Conservation (phyloP, 2,888 invertebrate genomes). For the Allophyes oxyacanthae region DNA sequence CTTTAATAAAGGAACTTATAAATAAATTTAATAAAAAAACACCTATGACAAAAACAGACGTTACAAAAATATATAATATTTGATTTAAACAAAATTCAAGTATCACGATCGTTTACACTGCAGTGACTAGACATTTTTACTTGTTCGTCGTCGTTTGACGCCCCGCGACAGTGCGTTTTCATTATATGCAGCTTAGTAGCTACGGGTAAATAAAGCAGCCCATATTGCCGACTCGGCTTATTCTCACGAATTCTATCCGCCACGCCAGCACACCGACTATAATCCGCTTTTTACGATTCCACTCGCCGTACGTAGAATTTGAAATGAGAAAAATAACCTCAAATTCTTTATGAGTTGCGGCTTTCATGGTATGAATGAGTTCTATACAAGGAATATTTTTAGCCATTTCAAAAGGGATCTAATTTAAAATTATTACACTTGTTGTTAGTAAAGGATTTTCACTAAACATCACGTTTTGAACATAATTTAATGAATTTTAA, state of each 20-base stretch:
- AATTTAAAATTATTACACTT: constrained; percentile 28
- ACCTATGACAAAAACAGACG: not conserved
- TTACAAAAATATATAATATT: not conserved
- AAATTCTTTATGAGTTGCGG: constrained; percentile 79
- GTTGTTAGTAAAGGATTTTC: too few relatives aligned
- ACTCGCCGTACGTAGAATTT: constrained; percentile 84
- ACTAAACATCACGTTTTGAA: too few relatives aligned
- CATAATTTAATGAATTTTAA: not conserved
- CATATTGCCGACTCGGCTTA: constrained; percentile 86
- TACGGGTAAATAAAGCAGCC: constrained; percentile 85
- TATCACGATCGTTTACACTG: constrained; percentile 66
- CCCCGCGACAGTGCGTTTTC: constrained; percentile 88
- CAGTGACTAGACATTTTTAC: constrained; percentile 72
- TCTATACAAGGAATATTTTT: constrained; percentile 60
- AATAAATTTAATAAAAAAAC: too few relatives aligned
- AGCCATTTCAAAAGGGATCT: constrained; percentile 38
- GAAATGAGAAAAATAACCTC: constrained; percentile 87
- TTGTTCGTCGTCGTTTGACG: constrained; percentile 79
- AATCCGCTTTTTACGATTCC: constrained; percentile 89
- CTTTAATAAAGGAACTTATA: not conserved
- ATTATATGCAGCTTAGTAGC: constrained; percentile 89
- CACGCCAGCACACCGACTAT: constrained; percentile 79
- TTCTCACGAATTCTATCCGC: constrained; percentile 84
- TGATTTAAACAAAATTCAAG: constrained; percentile 39
- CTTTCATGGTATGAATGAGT: constrained; percentile 79